phyloP scores from a whole-genome alignment of 2,888 invertebrate genomes.

The Sinodicranocentrus sp. region DNA sequence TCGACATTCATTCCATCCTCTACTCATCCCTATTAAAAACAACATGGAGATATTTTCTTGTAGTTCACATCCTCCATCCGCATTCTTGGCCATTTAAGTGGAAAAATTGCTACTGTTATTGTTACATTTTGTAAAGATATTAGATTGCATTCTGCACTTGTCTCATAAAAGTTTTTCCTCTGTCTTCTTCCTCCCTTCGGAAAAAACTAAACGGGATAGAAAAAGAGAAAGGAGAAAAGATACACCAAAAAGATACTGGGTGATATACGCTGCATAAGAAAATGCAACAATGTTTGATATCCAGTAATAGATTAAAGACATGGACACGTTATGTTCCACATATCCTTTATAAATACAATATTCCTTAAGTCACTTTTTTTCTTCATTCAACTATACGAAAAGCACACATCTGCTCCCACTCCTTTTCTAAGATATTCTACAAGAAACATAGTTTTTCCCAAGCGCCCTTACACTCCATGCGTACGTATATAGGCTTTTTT shows the following conservation, averaged over 20 bases:
- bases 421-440: constrained; percentile 1
- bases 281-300: constrained; percentile 49
- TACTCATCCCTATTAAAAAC: not conserved
- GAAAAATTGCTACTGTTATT: constrained; percentile 65
- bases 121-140: constrained; percentile 60
- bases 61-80: constrained; percentile 11
- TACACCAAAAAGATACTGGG: not conserved
- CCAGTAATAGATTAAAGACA: constrained; percentile 41
- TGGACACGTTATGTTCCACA: constrained; percentile 37
- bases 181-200: not conserved
- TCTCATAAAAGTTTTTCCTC: constrained; percentile 45
- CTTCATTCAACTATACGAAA: constrained; percentile 2
- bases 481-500: constrained; percentile 6
- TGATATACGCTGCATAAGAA: constrained; percentile 13
- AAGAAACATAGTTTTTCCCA: not conserved
- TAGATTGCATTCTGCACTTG: constrained; percentile 53
- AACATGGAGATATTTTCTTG: constrained; percentile 21
- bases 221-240: constrained; percentile 1
- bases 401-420: constrained; percentile 44
- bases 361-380: constrained; percentile 8
- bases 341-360: constrained; percentile 25
- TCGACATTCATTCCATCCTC: constrained; percentile 1
- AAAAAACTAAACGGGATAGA: not conserved
- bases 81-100: constrained; percentile 60
- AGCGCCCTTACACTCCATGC: not conserved